phyloP scores from a whole-genome alignment of 2,888 invertebrate genomes.

The Drosophila flavopinicola region DNA sequence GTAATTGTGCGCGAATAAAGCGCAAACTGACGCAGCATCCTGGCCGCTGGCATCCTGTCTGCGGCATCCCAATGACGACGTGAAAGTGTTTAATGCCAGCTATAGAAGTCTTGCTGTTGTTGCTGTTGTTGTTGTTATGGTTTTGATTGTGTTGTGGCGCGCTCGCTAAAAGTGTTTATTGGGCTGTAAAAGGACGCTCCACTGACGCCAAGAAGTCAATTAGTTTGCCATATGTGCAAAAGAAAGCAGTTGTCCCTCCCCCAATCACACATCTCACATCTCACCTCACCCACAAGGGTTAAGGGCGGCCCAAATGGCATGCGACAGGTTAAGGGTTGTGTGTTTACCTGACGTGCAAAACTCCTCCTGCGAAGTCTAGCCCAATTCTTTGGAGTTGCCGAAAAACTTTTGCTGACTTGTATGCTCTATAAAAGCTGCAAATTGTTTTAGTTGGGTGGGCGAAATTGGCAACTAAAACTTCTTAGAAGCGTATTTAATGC shows the following conservation, averaged over 20 bases:
- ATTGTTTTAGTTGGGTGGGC: background rate
- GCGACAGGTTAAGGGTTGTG: slow-evolving; percentile 9
- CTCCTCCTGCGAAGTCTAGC: slow-evolving; percentile 8
- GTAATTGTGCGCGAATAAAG: slow-evolving; percentile 75
- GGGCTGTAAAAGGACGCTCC: slow-evolving; percentile 67
- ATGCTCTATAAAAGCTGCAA: slow-evolving; percentile 10
- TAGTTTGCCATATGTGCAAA: slow-evolving; percentile 57
- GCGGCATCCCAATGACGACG: slow-evolving; percentile 23
- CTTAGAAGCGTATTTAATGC: no score
- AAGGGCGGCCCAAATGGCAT: slow-evolving; percentile 10
- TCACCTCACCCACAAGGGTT: background rate
- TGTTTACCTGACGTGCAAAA: slow-evolving; percentile 30
- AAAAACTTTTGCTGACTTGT: slow-evolving; percentile 1
- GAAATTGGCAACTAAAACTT: no score
- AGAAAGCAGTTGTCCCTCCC: background rate
- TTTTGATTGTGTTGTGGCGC: slow-evolving; percentile 26
- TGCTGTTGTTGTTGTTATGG: slow-evolving; percentile 21
- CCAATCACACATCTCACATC: no score
- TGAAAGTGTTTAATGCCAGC: slow-evolving; percentile 42
- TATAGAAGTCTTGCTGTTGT: no score
- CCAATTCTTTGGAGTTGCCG: slow-evolving; percentile 4
- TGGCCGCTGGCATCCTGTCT: slow-evolving; percentile 11
- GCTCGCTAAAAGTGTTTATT: slow-evolving; percentile 70
- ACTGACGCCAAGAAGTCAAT: slow-evolving; percentile 68
- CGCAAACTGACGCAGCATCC: slow-evolving; percentile 47